Percentiles rank a stretch among this genome's conserved stretches.
Evolutionary conservation across 2,797 vertebrate species (phyloP).

Genomic region (Potorous gilbertii): DNA sequence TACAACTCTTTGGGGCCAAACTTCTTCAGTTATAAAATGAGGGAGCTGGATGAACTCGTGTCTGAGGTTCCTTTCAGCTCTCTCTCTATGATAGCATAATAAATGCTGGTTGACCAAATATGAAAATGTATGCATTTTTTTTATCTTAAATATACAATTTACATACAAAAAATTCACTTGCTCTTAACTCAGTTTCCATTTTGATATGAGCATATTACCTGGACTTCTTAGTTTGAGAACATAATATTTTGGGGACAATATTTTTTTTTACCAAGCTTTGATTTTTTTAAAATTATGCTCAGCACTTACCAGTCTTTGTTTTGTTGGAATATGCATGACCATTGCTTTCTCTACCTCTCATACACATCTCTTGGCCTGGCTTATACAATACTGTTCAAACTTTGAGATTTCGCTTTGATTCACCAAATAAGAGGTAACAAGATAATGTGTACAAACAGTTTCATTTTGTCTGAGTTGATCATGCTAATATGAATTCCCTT

Average conservation of each 20-base stretch:
- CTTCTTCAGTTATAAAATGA: not conserved
- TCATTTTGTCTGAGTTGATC: not conserved
- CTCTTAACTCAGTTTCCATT: not conserved
- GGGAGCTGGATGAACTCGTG: not conserved
- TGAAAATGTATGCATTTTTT: constrained; percentile 31
- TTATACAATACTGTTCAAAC: not conserved
- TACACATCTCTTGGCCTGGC: not conserved
- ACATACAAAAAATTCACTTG: not conserved
- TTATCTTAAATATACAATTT: not conserved
- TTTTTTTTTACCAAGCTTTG: not conserved
- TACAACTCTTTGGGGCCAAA: not conserved
- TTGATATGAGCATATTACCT: not conserved
- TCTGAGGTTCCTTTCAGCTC: not conserved
- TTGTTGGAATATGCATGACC: not conserved
- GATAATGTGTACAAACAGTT: not conserved
- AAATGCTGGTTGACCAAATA: not conserved
- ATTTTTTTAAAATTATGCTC: not conserved
- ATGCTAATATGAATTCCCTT: not conserved
- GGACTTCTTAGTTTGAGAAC: not conserved
- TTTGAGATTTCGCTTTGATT: not conserved
- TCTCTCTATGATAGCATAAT: not conserved
- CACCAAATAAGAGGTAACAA: not conserved
- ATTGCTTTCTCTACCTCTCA: not conserved
- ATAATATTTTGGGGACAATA: not conserved
- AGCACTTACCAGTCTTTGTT: not conserved